Conservation (phyloP, 2,797 vertebrate species). For the Lateolabrax maculatus region DNA sequence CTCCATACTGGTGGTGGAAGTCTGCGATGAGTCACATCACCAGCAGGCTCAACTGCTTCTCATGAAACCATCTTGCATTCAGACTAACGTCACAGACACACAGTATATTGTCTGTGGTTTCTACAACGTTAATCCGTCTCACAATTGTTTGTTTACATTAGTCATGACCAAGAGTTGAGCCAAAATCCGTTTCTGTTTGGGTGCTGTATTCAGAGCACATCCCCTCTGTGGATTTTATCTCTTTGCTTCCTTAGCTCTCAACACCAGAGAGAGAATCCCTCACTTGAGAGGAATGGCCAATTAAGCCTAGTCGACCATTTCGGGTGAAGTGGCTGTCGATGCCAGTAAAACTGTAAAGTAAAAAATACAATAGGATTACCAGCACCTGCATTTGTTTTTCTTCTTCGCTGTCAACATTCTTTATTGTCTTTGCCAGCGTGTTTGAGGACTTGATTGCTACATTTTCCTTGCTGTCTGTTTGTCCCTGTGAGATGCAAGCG, state of each 20-base stretch:
- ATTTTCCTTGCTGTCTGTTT: slow-evolving; percentile 24
- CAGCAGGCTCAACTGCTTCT: slow-evolving; percentile 39
- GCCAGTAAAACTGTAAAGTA: slow-evolving; percentile 59
- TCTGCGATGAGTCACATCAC: slow-evolving; percentile 64
- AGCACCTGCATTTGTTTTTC: slow-evolving; percentile 51
- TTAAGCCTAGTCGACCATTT: slow-evolving; percentile 74
- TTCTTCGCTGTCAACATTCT: slow-evolving; percentile 42
- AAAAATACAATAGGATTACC: slow-evolving; percentile 63
- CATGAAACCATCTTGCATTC: slow-evolving; percentile 47
- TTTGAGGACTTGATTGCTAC: slow-evolving; percentile 46
- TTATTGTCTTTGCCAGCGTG: slow-evolving; percentile 26
- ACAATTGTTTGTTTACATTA: slow-evolving; percentile 68
- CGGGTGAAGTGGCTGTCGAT: slow-evolving; percentile 68
- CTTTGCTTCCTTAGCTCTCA: slow-evolving; percentile 56
- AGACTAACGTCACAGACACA: slow-evolving; percentile 19
- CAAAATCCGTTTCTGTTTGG: slow-evolving; percentile 60
- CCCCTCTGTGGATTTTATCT: slow-evolving; percentile 63
- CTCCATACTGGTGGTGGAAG: slow-evolving; percentile 41
- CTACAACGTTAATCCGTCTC: slow-evolving; percentile 46
- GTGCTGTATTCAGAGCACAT: slow-evolving; percentile 52
- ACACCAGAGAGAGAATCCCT: slow-evolving; percentile 63
- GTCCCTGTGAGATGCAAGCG: slow-evolving; percentile 1
- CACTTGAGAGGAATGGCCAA: slow-evolving; percentile 67
- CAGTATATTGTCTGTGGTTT: slow-evolving; percentile 23
- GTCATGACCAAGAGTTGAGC: slow-evolving; percentile 53